Conservation (phyloP, 2,797 vertebrate genomes). For the Sebastes hubbsi region DNA sequence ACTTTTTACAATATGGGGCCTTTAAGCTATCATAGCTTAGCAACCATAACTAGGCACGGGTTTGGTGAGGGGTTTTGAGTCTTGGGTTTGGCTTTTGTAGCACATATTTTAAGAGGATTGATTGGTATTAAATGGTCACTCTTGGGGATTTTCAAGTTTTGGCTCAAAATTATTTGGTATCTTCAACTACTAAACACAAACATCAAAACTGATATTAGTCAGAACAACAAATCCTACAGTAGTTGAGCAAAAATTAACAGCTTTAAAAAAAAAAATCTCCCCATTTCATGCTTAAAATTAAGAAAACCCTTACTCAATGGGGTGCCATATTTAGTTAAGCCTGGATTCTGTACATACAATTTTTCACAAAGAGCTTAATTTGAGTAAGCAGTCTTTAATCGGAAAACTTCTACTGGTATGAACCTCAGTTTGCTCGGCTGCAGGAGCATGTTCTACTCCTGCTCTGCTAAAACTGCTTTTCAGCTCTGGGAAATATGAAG, state of each 20-base stretch:
- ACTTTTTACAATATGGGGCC: too few species aligned
- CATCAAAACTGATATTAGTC: not conserved
- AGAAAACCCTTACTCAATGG: not conserved
- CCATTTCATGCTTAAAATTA: not conserved
- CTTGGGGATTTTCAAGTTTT: not conserved
- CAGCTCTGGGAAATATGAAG: constrained; percentile 64
- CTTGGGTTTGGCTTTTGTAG: too few species aligned
- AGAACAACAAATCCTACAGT: not conserved
- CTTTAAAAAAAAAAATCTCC: not conserved
- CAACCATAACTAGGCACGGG: too few species aligned
- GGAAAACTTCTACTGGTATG: not conserved
- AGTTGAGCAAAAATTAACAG: not conserved
- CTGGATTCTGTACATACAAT: not conserved
- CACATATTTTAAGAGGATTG: not conserved
- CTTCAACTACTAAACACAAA: not conserved
- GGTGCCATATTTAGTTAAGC: not conserved
- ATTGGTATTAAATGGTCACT: not conserved
- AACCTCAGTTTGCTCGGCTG: constrained; percentile 3
- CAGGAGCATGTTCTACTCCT: constrained; percentile 16
- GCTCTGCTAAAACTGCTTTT: constrained; percentile 50
- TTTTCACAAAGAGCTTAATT: not conserved
- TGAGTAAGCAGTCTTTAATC: not conserved
- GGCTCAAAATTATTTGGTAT: not conserved
- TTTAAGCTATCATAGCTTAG: too few species aligned
- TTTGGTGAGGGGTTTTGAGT: not conserved